Conservation (phyloP, 2,113 vertebrate species). For the Okapia johnstoni region DNA sequence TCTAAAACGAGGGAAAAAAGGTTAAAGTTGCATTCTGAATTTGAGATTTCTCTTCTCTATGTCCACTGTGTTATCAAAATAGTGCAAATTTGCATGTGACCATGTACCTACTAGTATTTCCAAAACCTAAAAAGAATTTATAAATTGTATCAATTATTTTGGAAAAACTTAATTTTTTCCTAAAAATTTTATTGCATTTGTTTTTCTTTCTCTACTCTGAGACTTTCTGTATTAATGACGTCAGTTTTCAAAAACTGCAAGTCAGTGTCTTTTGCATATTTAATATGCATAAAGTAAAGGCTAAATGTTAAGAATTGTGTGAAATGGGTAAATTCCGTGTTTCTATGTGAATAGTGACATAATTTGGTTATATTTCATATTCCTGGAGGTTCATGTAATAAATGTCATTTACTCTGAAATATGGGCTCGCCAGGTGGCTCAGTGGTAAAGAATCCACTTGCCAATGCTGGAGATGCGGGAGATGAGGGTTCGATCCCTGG, state of each 20-base stretch:
- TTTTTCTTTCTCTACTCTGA: background rate
- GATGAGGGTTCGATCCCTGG: background rate
- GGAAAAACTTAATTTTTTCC: background rate
- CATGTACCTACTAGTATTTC: background rate
- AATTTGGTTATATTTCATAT: background rate
- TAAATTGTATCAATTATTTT: constrained; percentile 14
- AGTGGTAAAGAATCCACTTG: background rate
- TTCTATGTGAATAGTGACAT: background rate
- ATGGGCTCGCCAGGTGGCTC: background rate
- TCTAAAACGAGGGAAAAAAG: constrained; percentile 15
- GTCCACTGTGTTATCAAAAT: constrained; percentile 42
- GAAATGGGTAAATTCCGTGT: background rate
- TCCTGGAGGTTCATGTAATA: background rate
- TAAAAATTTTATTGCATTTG: background rate
- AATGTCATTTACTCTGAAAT: background rate
- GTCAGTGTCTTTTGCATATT: background rate
- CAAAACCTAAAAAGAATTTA: constrained; percentile 30
- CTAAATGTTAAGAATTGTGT: background rate
- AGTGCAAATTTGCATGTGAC: background rate
- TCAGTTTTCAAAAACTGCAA: background rate
- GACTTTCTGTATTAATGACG: background rate
- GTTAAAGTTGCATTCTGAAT: background rate
- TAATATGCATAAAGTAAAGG: background rate
- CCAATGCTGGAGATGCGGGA: background rate
- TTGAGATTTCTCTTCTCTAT: background rate